These are phyloP conservation scores for Pogona vitticeps DNA, from an alignment of 2,113 vertebrate species.

Conservation along the genomic window DNA sequence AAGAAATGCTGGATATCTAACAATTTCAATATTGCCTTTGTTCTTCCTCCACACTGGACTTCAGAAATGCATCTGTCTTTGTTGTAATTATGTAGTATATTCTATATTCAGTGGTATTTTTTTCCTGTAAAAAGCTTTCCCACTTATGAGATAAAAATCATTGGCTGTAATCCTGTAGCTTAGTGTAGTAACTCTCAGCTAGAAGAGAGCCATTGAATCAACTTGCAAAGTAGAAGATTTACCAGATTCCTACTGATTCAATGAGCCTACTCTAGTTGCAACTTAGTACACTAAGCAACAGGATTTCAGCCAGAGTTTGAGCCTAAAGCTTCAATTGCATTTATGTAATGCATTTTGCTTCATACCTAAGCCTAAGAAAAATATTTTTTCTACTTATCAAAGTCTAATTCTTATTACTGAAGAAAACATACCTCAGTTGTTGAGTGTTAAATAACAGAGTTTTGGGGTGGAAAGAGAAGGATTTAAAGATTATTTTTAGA, in stretches of 20 bases:
- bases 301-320: conserved; percentile 8
- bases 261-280: too few species aligned
- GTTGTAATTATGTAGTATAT: neutral
- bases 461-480: too few species aligned
- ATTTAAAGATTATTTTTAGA: neutral
- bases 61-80: neutral
- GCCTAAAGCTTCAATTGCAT: conserved; percentile 4
- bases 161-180: too few species aligned
- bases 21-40: neutral
- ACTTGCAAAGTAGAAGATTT: too few species aligned
- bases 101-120: neutral
- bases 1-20: neutral
- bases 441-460: accelerated
- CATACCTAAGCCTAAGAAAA: conserved; percentile 27
- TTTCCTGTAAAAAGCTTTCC: neutral
- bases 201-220: too few species aligned
- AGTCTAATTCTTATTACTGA: neutral
- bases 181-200: too few species aligned
- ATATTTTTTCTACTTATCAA: neutral
- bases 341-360: conserved; percentile 24
- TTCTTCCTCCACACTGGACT: neutral
- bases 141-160: neutral
- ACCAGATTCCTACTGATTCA: too few species aligned
- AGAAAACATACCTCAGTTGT: neutral
- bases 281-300: too few species aligned